Percentiles rank a stretch among this genome's conserved stretches.
phyloP scores from a whole-genome alignment of 2,888 invertebrate species.

The Pammene fasciana region DNA sequence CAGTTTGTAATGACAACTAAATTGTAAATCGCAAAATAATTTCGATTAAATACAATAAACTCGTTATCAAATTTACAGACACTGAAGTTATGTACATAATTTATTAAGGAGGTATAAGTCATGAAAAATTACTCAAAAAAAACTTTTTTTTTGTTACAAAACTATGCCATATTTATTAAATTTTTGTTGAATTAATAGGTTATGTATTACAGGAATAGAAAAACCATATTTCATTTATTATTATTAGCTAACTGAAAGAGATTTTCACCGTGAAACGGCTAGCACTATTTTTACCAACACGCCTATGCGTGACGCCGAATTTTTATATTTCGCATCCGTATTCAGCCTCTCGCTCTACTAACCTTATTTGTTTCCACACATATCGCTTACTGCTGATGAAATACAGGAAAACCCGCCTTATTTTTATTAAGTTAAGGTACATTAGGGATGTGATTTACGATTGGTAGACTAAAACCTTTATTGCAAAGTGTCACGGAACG shows the following conservation, averaged over 20 bases:
- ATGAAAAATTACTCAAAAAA: too few species aligned
- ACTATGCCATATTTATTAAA: too few species aligned
- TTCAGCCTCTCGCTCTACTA: conserved; percentile 75
- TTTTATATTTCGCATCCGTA: conserved; percentile 67
- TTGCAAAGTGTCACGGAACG: conserved; percentile 75
- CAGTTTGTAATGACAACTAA: too few species aligned
- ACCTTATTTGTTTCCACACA: conserved; percentile 63
- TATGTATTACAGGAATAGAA: too few species aligned
- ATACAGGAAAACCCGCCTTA: conserved; percentile 48
- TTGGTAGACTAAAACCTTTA: conserved; percentile 61
- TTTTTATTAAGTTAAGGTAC: conserved; percentile 45
- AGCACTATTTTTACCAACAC: conserved; percentile 50
- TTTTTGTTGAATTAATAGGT: too few species aligned
- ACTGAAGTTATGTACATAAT: too few species aligned
- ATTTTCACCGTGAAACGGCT: conserved; percentile 30
- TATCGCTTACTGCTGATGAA: conserved; percentile 42
- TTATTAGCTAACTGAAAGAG: conserved; percentile 26
- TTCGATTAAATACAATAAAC: too few species aligned
- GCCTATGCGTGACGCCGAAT: conserved; percentile 70
- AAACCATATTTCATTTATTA: too few species aligned
- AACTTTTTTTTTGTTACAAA: too few species aligned
- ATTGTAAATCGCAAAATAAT: too few species aligned
- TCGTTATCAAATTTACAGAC: too few species aligned
- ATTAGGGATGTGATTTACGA: conserved; percentile 43
- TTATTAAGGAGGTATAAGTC: too few species aligned